These are phyloP conservation scores for Abramis brama DNA, from an alignment of 2,113 vertebrate species.

Conservation along the genomic window DNA sequence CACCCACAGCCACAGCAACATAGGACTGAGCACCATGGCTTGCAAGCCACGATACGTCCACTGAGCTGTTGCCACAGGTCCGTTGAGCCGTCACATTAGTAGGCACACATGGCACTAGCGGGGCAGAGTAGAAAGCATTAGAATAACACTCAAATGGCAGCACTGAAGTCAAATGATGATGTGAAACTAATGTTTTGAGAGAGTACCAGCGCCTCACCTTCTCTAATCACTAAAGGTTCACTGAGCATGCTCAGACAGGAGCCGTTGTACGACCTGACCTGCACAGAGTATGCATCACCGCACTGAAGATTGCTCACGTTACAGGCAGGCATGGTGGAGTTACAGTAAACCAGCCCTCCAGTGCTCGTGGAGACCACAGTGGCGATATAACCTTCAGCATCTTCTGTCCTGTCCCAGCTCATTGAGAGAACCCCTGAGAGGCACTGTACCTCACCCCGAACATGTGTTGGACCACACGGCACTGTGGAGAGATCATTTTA, in stretches of 20 bases:
- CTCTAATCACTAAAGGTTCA: slow-evolving; percentile 41
- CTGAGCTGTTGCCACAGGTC: slow-evolving; percentile 63
- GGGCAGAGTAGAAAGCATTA: slow-evolving; percentile 11
- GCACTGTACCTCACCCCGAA: slow-evolving; percentile 62
- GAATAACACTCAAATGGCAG: background rate
- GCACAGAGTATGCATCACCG: slow-evolving; percentile 62
- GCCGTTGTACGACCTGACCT: slow-evolving; percentile 64
- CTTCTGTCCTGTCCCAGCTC: slow-evolving; percentile 54
- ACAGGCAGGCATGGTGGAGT: slow-evolving; percentile 55
- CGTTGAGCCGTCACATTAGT: slow-evolving; percentile 57
- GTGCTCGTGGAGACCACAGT: slow-evolving; percentile 47
- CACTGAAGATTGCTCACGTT: slow-evolving; percentile 62
- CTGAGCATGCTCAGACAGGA: slow-evolving; percentile 68
- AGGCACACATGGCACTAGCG: slow-evolving; percentile 73
- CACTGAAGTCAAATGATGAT: background rate
- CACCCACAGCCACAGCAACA: slow-evolving; percentile 52
- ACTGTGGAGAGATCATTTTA: slow-evolving; percentile 59
- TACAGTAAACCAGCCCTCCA: slow-evolving; percentile 40
- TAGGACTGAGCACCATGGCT: slow-evolving; percentile 68
- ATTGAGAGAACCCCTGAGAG: slow-evolving; percentile 61
- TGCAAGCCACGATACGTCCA: slow-evolving; percentile 66
- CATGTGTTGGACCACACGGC: slow-evolving; percentile 71
- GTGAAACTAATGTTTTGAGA: background rate
- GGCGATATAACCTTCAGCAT: slow-evolving; percentile 59
- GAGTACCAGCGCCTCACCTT: slow-evolving; percentile 63